A percentile compares a stretch with the other conserved stretches of the same genome.
Evolutionary conservation across 53 echinoderm and acorn worm species (phyloP).

Genomic region (Arbacia lixula): DNA sequence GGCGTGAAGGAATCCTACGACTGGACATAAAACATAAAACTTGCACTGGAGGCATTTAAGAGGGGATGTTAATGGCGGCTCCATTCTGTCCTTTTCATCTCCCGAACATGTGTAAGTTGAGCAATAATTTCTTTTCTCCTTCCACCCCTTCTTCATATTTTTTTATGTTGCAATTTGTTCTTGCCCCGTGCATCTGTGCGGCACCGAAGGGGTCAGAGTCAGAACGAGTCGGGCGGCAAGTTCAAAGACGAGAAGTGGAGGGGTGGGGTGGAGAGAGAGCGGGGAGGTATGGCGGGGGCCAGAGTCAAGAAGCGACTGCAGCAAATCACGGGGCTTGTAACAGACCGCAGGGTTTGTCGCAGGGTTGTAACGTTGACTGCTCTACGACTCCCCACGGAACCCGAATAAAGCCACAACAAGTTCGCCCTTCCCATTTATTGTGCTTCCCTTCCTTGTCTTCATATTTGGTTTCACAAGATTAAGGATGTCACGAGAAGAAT

Average conservation of each 20-base stretch:
- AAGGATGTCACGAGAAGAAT: no score
- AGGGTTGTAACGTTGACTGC: conserved; percentile 10
- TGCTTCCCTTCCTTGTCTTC: background rate
- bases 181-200: no score
- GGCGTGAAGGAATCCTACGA: no score
- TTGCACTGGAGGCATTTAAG: no score
- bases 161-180: conserved; percentile 24
- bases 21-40: background rate
- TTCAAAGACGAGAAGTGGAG: conserved; percentile 15
- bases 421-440: conserved; percentile 1
- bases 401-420: background rate
- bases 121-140: background rate
- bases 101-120: conserved; percentile 17
- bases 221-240: background rate
- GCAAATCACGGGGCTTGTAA: conserved; percentile 32
- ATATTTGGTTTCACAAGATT: no score
- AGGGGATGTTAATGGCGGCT: no score
- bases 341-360: conserved; percentile 11
- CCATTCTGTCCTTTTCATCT: background rate
- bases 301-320: conserved; percentile 5
- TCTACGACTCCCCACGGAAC: conserved; percentile 11
- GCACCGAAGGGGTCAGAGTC: conserved; percentile 4
- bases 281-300: no score
- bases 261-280: no score
- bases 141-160: conserved; percentile 12